phyloP scores from a whole-genome alignment of 2,888 invertebrate species.

The Cylindroiulus punctatus region DNA sequence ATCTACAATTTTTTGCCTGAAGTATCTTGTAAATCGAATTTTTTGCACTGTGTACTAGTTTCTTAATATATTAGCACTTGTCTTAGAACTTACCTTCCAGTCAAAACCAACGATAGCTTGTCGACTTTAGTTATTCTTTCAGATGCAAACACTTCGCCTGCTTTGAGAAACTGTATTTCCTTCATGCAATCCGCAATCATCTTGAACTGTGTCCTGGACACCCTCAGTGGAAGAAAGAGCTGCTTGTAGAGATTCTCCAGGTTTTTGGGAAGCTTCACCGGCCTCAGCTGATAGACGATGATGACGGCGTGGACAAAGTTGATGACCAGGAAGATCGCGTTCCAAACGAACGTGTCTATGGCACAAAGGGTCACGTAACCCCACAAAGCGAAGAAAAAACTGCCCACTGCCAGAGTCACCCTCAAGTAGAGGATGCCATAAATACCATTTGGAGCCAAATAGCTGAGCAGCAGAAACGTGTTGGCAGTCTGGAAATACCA shows the following conservation, averaged over 20 bases:
- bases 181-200: slow-evolving; percentile 84
- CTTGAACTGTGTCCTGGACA: slow-evolving; percentile 82
- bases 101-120: slow-evolving; percentile 83
- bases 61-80: too few species aligned
- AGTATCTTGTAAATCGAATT: too few species aligned
- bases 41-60: too few species aligned
- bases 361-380: slow-evolving; percentile 81
- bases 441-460: slow-evolving; percentile 81
- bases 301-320: slow-evolving; percentile 82
- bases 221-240: slow-evolving; percentile 83
- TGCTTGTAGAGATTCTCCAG: slow-evolving; percentile 84
- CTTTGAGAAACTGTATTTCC: slow-evolving; percentile 80
- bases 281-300: slow-evolving; percentile 80
- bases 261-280: slow-evolving; percentile 82
- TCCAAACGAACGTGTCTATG: slow-evolving; percentile 76
- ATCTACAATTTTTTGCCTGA: too few species aligned
- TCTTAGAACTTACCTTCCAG: slow-evolving; percentile 87
- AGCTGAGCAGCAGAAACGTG: slow-evolving; percentile 82
- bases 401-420: slow-evolving; percentile 79
- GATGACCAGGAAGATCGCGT: slow-evolving; percentile 79
- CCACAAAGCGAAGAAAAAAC: slow-evolving; percentile 82
- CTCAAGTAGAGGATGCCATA: slow-evolving; percentile 82
- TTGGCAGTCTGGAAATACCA: slow-evolving; percentile 88
- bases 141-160: slow-evolving; percentile 86
- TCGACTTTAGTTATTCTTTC: slow-evolving; percentile 89